phyloP scores from a whole-genome alignment of 2,888 invertebrate species.

The Limnephilus lunatus region DNA sequence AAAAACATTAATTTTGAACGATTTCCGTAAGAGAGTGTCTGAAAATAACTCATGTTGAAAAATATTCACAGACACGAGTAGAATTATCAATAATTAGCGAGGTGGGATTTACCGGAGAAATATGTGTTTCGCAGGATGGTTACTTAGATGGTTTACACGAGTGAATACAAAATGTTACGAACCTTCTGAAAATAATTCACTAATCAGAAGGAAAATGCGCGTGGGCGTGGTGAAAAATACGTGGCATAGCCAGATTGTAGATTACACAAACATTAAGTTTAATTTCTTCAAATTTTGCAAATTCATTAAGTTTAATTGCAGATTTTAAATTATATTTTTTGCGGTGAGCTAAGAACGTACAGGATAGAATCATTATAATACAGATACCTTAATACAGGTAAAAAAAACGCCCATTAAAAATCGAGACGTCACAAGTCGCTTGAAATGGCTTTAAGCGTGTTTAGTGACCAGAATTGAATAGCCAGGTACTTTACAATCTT shows the following conservation, averaged over 20 bases:
- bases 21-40: neutral
- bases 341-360: neutral
- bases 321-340: neutral
- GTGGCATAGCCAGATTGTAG: neutral
- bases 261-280: neutral
- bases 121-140: neutral
- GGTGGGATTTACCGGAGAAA: neutral
- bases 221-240: neutral
- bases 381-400: neutral
- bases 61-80: neutral
- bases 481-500: neutral
- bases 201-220: neutral
- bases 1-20: neutral
- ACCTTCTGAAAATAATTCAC: slow-evolving; percentile 2
- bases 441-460: neutral
- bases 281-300: too few relatives aligned
- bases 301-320: neutral
- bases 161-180: neutral
- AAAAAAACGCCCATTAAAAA: neutral
- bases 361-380: neutral
- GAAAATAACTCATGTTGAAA: neutral
- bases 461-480: neutral
- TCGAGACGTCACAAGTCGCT: neutral
- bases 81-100: neutral
- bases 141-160: neutral